Conservation (phyloP, 2,888 invertebrate genomes). For the Drosophila flavopinicola region DNA sequence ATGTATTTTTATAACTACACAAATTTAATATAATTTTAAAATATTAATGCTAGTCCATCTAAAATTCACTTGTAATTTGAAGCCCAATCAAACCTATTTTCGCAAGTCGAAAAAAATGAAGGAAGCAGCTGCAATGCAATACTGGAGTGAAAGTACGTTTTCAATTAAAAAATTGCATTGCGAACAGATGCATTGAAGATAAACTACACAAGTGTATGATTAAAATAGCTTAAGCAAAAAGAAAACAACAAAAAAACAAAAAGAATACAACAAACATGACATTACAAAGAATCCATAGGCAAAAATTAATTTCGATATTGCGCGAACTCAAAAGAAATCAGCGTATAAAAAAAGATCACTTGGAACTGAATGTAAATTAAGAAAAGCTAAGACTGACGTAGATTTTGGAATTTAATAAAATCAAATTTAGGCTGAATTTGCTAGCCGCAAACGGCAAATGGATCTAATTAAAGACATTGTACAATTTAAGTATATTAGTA, state of each 20-base stretch:
- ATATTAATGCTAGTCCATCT: too few species aligned
- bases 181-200: conserved; percentile 4
- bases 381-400: conserved; percentile 15
- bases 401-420: conserved; percentile 8
- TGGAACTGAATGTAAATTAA: conserved; percentile 1
- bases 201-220: conserved; percentile 4
- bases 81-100: too few species aligned
- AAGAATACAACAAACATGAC: neutral
- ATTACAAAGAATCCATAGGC: neutral
- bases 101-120: neutral
- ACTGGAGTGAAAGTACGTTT: neutral
- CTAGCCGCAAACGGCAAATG: conserved; percentile 27
- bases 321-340: neutral
- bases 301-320: neutral
- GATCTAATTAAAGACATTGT: conserved; percentile 43
- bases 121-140: neutral
- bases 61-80: too few species aligned
- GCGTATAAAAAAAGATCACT: conserved; percentile 1
- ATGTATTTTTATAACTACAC: too few species aligned
- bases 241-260: neutral
- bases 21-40: too few species aligned
- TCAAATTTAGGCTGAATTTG: conserved; percentile 12
- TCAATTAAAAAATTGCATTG: neutral
- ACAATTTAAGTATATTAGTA: conserved; percentile 34
- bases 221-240: conserved; percentile 15